A percentile compares a stretch with the other conserved stretches of the same genome.
Conservation (phyloP, 2,113 vertebrate genomes). For the Dicaeum eximium region DNA sequence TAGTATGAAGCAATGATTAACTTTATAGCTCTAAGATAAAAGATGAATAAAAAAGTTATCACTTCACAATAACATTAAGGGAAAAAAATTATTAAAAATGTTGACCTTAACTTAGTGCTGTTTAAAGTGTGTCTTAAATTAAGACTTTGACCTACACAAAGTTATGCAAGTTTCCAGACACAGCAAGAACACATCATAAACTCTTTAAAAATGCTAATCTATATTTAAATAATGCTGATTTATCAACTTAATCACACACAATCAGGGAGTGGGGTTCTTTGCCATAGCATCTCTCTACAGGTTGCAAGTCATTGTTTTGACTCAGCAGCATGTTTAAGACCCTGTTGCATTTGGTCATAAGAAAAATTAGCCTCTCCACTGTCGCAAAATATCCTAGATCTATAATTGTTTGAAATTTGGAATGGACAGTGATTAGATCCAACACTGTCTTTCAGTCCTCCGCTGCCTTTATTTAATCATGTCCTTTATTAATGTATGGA, state of each 20-base stretch:
- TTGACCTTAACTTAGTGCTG: neutral
- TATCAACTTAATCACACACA: neutral
- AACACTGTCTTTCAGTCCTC: neutral
- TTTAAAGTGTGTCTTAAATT: neutral
- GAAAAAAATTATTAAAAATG: neutral
- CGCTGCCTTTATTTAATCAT: neutral
- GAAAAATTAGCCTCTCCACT: neutral
- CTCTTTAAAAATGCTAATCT: neutral
- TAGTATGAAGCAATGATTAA: neutral
- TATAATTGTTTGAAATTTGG: neutral
- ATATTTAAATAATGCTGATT: neutral
- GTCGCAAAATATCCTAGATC: neutral
- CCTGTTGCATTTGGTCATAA: neutral
- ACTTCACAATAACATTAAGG: neutral
- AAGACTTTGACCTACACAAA: neutral
- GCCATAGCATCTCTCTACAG: neutral
- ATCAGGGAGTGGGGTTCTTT: neutral
- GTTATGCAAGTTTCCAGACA: neutral
- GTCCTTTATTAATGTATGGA: neutral
- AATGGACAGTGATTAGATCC: neutral
- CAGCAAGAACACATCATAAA: neutral
- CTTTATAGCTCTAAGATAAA: constrained; percentile 34
- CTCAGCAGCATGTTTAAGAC: neutral
- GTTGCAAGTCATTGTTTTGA: neutral
- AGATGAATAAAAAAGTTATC: constrained; percentile 11